Evolutionary conservation across 2,888 invertebrate genomes (phyloP).

Genomic region (Bellardia bayeri): DNA sequence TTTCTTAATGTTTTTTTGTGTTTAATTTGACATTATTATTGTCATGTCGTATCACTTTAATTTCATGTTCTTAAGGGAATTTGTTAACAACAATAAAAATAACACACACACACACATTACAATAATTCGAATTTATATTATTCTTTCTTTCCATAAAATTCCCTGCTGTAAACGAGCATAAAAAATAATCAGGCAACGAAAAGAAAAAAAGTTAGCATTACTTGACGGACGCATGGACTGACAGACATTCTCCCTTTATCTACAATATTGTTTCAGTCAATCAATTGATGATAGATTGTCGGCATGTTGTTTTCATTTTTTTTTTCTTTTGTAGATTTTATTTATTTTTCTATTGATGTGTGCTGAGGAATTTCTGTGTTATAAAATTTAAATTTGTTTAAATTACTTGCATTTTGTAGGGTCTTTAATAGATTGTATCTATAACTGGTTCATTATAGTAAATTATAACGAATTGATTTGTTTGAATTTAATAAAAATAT

Average conservation of each 20-base stretch:
- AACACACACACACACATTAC: background rate
- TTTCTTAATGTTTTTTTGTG: background rate
- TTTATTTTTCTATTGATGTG: slow-evolving; percentile 5
- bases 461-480: background rate
- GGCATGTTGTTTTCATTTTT: background rate
- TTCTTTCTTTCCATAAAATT: slow-evolving; percentile 1
- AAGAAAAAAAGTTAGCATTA: background rate
- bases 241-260: background rate
- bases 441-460: background rate
- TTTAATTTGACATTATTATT: slow-evolving; percentile 19
- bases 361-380: background rate
- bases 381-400: background rate
- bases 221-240: background rate
- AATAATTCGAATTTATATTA: background rate
- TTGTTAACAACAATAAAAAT: slow-evolving; percentile 11
- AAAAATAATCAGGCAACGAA: background rate
- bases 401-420: background rate
- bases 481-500: no score
- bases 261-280: slow-evolving; percentile 17
- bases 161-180: background rate
- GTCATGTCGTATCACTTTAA: slow-evolving; percentile 5
- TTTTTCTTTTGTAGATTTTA: background rate
- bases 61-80: slow-evolving; percentile 35
- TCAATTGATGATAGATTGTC: slow-evolving; percentile 29
- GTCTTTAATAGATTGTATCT: background rate